These are phyloP conservation scores for Ibycter americanus DNA, from an alignment of 2,797 vertebrate genomes.

Conservation along the genomic window DNA sequence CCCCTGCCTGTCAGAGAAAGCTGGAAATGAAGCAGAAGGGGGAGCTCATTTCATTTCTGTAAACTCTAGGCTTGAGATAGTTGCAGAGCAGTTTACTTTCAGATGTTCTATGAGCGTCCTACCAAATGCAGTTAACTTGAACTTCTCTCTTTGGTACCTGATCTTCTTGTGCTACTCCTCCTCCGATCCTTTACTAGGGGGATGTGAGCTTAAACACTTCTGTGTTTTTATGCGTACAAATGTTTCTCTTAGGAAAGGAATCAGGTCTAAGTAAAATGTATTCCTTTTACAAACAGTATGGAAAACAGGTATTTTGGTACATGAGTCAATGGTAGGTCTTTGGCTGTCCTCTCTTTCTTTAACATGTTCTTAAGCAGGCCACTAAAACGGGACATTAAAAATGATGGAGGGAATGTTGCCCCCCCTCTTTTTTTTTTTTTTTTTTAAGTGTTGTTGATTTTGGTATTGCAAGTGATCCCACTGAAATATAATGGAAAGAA, in stretches of 20 bases:
- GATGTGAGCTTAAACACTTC: background rate
- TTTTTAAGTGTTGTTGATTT: background rate
- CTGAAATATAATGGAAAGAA: background rate
- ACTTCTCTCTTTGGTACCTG: background rate
- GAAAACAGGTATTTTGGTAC: background rate
- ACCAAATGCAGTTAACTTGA: background rate
- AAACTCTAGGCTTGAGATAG: background rate
- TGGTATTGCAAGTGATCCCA: background rate
- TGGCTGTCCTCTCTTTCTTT: background rate
- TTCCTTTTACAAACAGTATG: background rate
- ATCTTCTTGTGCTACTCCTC: background rate
- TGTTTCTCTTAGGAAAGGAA: background rate
- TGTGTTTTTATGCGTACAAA: rapidly evolving
- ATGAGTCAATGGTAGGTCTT: background rate
- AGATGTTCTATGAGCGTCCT: rapidly evolving
- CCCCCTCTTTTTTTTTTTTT: background rate
- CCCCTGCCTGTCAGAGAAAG: background rate
- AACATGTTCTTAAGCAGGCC: background rate
- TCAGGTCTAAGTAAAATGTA: background rate
- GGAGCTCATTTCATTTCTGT: background rate
- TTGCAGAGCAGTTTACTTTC: background rate
- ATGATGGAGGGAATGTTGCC: background rate
- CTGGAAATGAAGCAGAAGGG: background rate
- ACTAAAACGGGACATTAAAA: background rate
- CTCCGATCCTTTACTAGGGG: background rate